Base-by-base conservation (phyloP, 2,113 vertebrate species). In the Chlamydotis undulata region DNA sequence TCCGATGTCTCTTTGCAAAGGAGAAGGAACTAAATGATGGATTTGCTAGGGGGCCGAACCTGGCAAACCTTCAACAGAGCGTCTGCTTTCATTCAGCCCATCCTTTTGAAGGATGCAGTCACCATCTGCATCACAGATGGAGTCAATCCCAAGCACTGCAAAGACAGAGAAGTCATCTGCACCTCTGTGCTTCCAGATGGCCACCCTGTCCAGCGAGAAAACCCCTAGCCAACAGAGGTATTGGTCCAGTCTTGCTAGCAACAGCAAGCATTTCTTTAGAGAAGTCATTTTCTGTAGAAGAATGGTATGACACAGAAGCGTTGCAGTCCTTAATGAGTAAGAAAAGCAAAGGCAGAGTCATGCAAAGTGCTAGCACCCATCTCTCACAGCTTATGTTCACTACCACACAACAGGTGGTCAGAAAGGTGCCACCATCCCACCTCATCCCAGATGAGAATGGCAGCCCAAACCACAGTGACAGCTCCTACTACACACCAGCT, bases 401-500 rank as follows among this genome's bases (percentile, higher is more conserved):
- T n/a, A 24, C 29, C 31, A 28, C 24, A 22, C 29, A 83, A 33
- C 1, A 12, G 23, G 16, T 52, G 24, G 23, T 75, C 41, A 71
- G 21, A 75, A 41, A 71, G 37, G 4, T 55, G 33, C 6, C 26
- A 65, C 8, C 22, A 71, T 39, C 22, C 33, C 41, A 82, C 4
- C 1, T 26, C 21, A 50, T 12, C 23, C 59, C 35, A 87, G 10
- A 59, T 1, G 4, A 29, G 49, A 95, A 69, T 4, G 11, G 26
- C 24, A 85, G 29, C 7, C 47, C 39, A 49, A 70, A 71, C 8
- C 33, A 49, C 24, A 31, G 26, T 7, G 12, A 28, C 2, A 2
- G 41, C 37, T 57, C 33, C 50, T 0, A 0, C 24, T 28, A 28
- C 29, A 43, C 1, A 6, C 5, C 0, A 0, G 22, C 29, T 81